These are phyloP conservation scores for Pollicipes pollicipes DNA, from an alignment of 1,140 invertebrate genomes.

Conservation along the genomic window DNA sequence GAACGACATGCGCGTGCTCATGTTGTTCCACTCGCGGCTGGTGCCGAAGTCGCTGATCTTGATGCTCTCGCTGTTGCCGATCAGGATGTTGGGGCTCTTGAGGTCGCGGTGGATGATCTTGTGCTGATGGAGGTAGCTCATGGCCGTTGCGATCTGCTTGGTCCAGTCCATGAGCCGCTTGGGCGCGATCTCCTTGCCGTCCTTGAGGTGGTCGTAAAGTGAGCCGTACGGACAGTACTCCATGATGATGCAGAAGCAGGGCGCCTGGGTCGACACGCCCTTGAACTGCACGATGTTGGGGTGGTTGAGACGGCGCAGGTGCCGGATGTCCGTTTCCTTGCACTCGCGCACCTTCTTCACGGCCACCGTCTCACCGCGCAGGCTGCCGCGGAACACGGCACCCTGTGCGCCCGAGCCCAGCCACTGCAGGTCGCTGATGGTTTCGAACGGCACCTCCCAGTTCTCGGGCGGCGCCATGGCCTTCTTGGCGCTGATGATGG, in stretches of 20 bases:
- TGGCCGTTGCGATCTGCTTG: conserved; percentile 85
- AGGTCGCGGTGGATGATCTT: conserved; percentile 96
- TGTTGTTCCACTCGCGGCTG: conserved; percentile 82
- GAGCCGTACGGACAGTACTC: conserved; percentile 92
- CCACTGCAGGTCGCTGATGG: conserved; percentile 78
- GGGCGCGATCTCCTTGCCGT: conserved; percentile 60
- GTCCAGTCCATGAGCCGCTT: conserved; percentile 73
- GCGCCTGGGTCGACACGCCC: conserved; percentile 82
- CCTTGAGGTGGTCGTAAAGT: conserved; percentile 72
- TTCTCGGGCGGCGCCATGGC: background rate
- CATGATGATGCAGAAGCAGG: conserved; percentile 92
- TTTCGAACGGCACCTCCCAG: conserved; percentile 90
- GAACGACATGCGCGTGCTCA: conserved; percentile 93
- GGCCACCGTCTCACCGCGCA: conserved; percentile 69
- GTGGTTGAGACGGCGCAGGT: conserved; percentile 85
- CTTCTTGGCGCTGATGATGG: conserved; percentile 42
- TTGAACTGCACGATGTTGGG: conserved; percentile 92
- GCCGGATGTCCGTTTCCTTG: conserved; percentile 85
- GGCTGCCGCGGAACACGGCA: conserved; percentile 76
- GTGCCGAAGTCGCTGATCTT: conserved; percentile 98
- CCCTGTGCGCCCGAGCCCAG: conserved; percentile 90
- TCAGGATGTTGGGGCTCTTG: conserved; percentile 86
- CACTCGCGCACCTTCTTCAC: conserved; percentile 90
- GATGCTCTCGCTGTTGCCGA: conserved; percentile 69
- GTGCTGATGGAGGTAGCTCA: conserved; percentile 87